phyloP scores from a whole-genome alignment of 2,888 invertebrate genomes.

The Sminthurinus aureus region DNA sequence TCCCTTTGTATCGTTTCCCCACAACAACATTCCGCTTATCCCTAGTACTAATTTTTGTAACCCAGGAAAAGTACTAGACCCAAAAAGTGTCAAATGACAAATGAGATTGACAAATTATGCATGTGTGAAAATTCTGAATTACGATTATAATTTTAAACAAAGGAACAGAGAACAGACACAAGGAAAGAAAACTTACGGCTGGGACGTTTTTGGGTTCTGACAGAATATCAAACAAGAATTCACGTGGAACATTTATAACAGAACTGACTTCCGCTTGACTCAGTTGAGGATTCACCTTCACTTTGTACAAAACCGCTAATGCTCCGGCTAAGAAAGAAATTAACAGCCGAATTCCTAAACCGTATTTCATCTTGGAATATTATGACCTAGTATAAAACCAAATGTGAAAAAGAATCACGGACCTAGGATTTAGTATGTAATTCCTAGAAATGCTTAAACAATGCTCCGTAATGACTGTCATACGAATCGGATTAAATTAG shows the following conservation, averaged over 20 bases:
- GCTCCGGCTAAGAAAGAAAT: conserved; percentile 55
- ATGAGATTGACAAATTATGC: too few species aligned
- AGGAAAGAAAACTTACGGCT: conserved; percentile 40
- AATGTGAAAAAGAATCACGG: too few species aligned
- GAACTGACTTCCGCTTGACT: conserved; percentile 53
- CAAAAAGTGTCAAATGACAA: background rate
- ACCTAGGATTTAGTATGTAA: too few species aligned
- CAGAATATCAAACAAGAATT: conserved; percentile 53
- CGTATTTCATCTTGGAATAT: conserved; percentile 52
- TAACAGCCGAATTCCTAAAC: conserved; percentile 53
- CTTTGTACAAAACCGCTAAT: conserved; percentile 55
- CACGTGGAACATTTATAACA: conserved; percentile 49
- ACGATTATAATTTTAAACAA: too few species aligned
- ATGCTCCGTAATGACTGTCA: too few species aligned
- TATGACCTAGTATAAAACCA: too few species aligned
- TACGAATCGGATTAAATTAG: too few species aligned
- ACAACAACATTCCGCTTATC: conserved; percentile 53
- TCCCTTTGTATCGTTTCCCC: conserved; percentile 55
- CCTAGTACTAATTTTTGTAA: conserved; percentile 40
- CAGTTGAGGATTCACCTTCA: conserved; percentile 44
- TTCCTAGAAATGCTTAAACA: too few species aligned
- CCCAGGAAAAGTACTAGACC: conserved; percentile 56
- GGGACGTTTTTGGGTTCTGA: conserved; percentile 54
- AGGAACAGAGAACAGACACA: too few species aligned
- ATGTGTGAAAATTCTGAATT: too few species aligned